Base-by-base conservation (phyloP, 2,797 vertebrate species). In the Acipenser transmontanus region DNA sequence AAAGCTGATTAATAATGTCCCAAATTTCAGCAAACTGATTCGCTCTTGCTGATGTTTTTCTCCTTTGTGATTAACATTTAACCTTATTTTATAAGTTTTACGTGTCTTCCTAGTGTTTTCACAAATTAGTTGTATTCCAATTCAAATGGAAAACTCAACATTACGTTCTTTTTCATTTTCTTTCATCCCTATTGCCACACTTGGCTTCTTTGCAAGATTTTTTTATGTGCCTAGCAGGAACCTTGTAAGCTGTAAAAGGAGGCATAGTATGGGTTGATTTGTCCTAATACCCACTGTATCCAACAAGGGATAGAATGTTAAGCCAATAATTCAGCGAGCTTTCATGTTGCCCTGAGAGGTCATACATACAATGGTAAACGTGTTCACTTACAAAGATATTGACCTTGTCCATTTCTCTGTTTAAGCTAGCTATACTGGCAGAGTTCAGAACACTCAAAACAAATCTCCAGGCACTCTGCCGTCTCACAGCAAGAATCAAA, bases 21-120 rank as follows among this genome's bases (percentile, higher is more conserved):
- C 72, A 80, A 76, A 79, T 78, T 76, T 83, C 69, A 66, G 77
- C 81, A 91, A 90, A 88, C 85, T 83, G 82, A 72, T 67, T 72
- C 65, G 77, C 84, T 89, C 83, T 84, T 82, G 81, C 82, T 9
- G 63, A 68, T 72, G 69, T 77, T 65, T 74, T 82, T 81, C 77
- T 82, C 79, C 76, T 78, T 82, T 73, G 79, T 82, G 85, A 91
- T 90, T 88, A 91, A 87, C 87, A 88, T 89, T 84, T 88, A 81
- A 90, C 85, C 87, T 86, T 76, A 64, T 66, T 54, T 5, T 68
- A 69, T 72, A 71, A 65, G 67, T 68, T 75, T 62, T 66, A 65
- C 71, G 47, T 61, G 68, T 65, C 73, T 47, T 69, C 11, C 65
- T 54, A 8, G 77, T 49, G 76, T 84, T 83, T 87, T 87, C 83